A percentile compares a stretch with the other conserved stretches of the same genome.
Evolutionary conservation across 1,140 invertebrate species (phyloP).

Genomic region (Gerris buenoi): DNA sequence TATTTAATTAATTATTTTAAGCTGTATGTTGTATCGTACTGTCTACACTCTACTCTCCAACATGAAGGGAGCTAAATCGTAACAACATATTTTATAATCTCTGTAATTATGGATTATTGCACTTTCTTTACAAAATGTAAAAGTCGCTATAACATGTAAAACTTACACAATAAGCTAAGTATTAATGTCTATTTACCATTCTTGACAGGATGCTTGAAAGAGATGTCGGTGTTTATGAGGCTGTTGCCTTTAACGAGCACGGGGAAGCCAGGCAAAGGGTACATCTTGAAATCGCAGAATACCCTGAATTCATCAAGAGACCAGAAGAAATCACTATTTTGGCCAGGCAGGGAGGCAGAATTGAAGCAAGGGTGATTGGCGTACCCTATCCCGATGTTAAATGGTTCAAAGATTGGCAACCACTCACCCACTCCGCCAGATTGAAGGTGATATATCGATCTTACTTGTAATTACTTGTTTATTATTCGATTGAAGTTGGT

Average conservation of each 20-base stretch:
- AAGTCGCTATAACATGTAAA: no score
- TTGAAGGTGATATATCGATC: constrained; percentile 46
- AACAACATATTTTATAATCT: no score
- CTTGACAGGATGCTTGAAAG: constrained; percentile 69
- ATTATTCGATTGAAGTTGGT: no score
- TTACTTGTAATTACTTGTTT: no score
- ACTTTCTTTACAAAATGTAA: no score
- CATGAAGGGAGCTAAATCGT: no score
- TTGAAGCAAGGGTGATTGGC: constrained; percentile 76
- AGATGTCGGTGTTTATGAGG: constrained; percentile 87
- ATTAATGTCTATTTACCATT: no score
- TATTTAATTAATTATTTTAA: no score
- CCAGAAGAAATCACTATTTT: constrained; percentile 68
- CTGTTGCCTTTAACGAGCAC: constrained; percentile 80
- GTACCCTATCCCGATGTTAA: constrained; percentile 87
- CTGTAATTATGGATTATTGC: no score
- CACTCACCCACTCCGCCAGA: constrained; percentile 57
- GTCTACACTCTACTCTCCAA: no score
- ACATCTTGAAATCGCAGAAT: constrained; percentile 72
- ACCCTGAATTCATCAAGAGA: constrained; percentile 74
- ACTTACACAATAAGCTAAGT: no score
- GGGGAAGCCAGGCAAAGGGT: constrained; percentile 75
- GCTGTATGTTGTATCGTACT: no score
- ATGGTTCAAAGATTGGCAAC: constrained; percentile 95
- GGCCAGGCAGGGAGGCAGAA: constrained; percentile 48